These are phyloP conservation scores for Lagopus muta DNA, from an alignment of 2,113 vertebrate genomes.

Conservation along the genomic window DNA sequence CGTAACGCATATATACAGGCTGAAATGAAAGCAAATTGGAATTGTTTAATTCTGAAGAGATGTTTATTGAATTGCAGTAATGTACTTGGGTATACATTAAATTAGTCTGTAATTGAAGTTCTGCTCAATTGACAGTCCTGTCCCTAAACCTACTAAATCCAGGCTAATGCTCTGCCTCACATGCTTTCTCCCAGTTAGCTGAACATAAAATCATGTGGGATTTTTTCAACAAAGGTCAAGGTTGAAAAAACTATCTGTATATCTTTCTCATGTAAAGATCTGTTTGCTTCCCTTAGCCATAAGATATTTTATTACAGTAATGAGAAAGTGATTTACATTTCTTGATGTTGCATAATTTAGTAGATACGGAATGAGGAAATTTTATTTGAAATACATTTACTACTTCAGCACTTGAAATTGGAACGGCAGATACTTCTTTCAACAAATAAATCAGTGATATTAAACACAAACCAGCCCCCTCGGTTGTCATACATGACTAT, in stretches of 20 bases:
- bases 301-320: not conserved
- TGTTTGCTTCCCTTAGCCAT: not conserved
- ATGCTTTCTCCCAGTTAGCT: not conserved
- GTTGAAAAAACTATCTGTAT: not conserved
- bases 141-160: conserved; percentile 43
- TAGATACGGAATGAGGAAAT: not conserved
- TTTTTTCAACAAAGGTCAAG: not conserved
- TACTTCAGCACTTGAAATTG: not conserved
- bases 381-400: not conserved
- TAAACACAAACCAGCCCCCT: not conserved
- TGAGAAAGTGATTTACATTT: not conserved
- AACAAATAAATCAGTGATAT: not conserved
- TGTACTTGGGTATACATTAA: conserved; percentile 58
- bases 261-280: not conserved
- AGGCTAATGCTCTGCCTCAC: not conserved
- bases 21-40: conserved; percentile 62
- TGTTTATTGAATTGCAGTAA: conserved; percentile 72
- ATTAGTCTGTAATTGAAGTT: conserved; percentile 70
- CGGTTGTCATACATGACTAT: not conserved
- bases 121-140: conserved; percentile 14
- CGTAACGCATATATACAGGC: not conserved
- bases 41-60: conserved; percentile 67
- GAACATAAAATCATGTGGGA: not conserved
- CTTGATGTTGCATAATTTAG: not conserved
- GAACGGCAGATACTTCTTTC: not conserved